Evolutionary conservation across 2,797 vertebrate genomes (phyloP), one percentile per base, ranked within the genome.

Genomic region (Diglossa cyanea): DNA sequence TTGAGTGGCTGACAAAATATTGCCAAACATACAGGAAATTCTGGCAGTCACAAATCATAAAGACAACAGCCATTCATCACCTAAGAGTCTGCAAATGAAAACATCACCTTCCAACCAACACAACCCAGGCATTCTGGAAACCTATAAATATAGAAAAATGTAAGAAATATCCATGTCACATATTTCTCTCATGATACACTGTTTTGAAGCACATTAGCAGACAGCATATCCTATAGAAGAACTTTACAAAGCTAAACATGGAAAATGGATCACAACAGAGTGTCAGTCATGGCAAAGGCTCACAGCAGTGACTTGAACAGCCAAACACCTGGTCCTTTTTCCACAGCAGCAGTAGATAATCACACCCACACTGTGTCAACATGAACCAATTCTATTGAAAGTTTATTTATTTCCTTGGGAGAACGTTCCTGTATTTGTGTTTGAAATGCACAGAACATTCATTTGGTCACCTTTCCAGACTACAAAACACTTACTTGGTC

Each of bases 271-370:
- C 17, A 53, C 40, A 85, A 60, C 9, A 33, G 21, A 37, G 16
- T 4, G 23, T 47, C 54, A 54, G 33, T 35, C 51, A 57, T 1
- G 5, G 40, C n/a, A 47, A 92, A 72, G 5, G 39, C 39, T 68
- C 57, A 23, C 40, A 67, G 78, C 74, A 79, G 9, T 13, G 3
- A 50, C 54, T 42, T 3, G 0, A 76, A 42, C 45, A 57, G 61
- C 78, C 85, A 47, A 80, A 71, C 75, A 90, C 61, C 61, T 88
- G 72, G 75, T 17, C 45, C 39, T 83, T 88, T 80, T 80, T 91
- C 87, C 82, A 80, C 61, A 80, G 42, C 21, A 71, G n/a, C 5
- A 71, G 53, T 3, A 80, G 45, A 61, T 13, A 82, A 85, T 50
- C 89, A 73, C 31, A 87, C 11, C 16, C 82, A 74, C 8, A 2